Evolutionary conservation across 2,113 vertebrate genomes (phyloP).

Genomic region (Protobothrops mucrosquamatus): DNA sequence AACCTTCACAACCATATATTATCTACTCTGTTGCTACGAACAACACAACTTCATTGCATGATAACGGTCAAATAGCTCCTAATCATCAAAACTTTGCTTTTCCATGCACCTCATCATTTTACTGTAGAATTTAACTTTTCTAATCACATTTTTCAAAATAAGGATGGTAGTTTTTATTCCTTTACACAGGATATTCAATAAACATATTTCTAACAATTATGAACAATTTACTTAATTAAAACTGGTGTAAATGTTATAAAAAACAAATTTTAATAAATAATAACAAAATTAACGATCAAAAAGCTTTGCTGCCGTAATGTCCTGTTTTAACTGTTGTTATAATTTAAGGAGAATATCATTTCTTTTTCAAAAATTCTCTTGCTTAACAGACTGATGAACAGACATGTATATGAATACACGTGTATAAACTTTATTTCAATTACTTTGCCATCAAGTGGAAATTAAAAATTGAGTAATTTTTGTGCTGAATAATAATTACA

Average conservation of each 20-base stretch:
- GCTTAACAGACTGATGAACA: background rate
- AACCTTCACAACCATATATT: background rate
- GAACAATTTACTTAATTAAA: background rate
- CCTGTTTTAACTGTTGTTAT: background rate
- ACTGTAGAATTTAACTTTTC: background rate
- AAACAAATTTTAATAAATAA: background rate
- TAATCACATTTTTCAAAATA: conserved; percentile 1
- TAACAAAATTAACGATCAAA: background rate
- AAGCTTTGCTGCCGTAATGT: background rate
- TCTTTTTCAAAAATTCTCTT: background rate
- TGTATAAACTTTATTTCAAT: background rate
- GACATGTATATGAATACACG: background rate
- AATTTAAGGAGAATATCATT: background rate
- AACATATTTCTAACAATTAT: background rate
- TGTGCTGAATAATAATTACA: background rate
- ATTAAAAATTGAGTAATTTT: background rate
- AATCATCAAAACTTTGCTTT: background rate
- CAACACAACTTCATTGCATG: too few relatives aligned
- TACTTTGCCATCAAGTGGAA: too few relatives aligned
- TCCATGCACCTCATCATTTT: background rate
- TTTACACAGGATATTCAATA: background rate
- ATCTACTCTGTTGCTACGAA: conserved; percentile 27
- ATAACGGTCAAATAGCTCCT: background rate
- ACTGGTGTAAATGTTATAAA: background rate
- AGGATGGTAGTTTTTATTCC: accelerated